These are phyloP conservation scores for Phrixothrix hirtus DNA, from an alignment of 2,888 invertebrate genomes.

Conservation along the genomic window DNA sequence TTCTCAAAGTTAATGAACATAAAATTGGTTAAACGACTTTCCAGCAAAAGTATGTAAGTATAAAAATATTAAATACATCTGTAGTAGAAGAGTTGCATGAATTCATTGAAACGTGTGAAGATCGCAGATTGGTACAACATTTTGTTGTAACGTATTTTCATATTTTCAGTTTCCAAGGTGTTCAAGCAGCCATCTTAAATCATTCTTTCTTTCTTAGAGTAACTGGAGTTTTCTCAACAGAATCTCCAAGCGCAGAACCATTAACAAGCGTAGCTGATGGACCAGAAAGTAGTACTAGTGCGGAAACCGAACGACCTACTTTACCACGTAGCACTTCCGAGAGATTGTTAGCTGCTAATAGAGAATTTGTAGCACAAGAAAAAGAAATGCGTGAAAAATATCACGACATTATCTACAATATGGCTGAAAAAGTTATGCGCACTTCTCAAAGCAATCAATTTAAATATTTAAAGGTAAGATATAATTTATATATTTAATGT, in stretches of 20 bases:
- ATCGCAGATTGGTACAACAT: neutral
- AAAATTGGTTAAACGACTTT: conserved; percentile 74
- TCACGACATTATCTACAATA: conserved; percentile 75
- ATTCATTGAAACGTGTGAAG: neutral
- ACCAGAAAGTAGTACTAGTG: conserved; percentile 54
- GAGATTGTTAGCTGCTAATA: conserved; percentile 64
- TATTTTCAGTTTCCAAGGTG: conserved; percentile 17
- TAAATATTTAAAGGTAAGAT: conserved; percentile 68
- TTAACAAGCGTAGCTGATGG: conserved; percentile 51
- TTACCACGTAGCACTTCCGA: conserved; percentile 68
- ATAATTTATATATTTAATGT: neutral
- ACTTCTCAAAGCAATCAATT: conserved; percentile 79
- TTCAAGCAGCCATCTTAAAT: conserved; percentile 12
- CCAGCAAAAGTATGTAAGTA: conserved; percentile 79
- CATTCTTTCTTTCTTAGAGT: conserved; percentile 41
- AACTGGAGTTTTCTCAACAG: conserved; percentile 53
- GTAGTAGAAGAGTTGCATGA: neutral
- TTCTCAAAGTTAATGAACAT: conserved; percentile 75
- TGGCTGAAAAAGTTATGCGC: conserved; percentile 80
- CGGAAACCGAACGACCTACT: conserved; percentile 58
- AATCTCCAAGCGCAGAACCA: conserved; percentile 55
- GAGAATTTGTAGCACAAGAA: conserved; percentile 72
- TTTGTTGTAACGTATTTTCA: conserved; percentile 10
- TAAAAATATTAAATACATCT: conserved; percentile 2
- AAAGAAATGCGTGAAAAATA: conserved; percentile 81